Percentiles rank a stretch among this genome's conserved stretches.
These are phyloP conservation scores for Mimumesa dahlbomi DNA, from an alignment of 2,888 invertebrate species.

Conservation along the genomic window DNA sequence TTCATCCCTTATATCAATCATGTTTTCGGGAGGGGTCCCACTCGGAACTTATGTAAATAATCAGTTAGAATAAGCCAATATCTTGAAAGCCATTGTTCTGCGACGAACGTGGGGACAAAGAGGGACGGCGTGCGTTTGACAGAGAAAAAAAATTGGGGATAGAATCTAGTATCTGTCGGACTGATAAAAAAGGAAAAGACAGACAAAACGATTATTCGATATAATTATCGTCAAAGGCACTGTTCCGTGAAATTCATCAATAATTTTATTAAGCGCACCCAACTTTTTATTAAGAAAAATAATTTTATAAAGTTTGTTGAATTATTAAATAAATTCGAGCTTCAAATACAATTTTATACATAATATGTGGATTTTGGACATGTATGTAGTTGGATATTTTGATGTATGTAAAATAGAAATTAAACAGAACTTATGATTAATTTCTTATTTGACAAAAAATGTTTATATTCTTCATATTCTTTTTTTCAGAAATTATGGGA, in stretches of 20 bases:
- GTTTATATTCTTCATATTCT: too few species aligned
- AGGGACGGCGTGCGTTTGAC: slow-evolving; percentile 25
- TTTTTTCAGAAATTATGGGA: too few species aligned
- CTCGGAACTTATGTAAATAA: slow-evolving; percentile 20
- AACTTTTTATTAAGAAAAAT: too few species aligned
- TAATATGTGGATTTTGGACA: too few species aligned
- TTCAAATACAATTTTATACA: too few species aligned
- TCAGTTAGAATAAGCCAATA: slow-evolving; percentile 27
- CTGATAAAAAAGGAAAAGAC: slow-evolving; percentile 16
- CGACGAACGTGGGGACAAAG: slow-evolving; percentile 1
- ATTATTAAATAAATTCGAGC: too few species aligned
- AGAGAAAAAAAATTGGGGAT: slow-evolving; percentile 38
- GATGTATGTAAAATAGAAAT: too few species aligned
- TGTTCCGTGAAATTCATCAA: slow-evolving; percentile 6
- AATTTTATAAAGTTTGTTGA: background rate
- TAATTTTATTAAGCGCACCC: slow-evolving; percentile 4
- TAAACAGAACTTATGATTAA: too few species aligned
- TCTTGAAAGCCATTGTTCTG: slow-evolving; percentile 27
- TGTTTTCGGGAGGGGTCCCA: background rate
- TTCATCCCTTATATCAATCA: background rate
- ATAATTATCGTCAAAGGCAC: slow-evolving; percentile 18
- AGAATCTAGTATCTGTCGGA: slow-evolving; percentile 35
- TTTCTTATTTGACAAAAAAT: too few species aligned
- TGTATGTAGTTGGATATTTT: too few species aligned
- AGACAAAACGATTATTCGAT: background rate